Conservation (phyloP, 2,113 vertebrate species). For the Gallinago undulata region DNA sequence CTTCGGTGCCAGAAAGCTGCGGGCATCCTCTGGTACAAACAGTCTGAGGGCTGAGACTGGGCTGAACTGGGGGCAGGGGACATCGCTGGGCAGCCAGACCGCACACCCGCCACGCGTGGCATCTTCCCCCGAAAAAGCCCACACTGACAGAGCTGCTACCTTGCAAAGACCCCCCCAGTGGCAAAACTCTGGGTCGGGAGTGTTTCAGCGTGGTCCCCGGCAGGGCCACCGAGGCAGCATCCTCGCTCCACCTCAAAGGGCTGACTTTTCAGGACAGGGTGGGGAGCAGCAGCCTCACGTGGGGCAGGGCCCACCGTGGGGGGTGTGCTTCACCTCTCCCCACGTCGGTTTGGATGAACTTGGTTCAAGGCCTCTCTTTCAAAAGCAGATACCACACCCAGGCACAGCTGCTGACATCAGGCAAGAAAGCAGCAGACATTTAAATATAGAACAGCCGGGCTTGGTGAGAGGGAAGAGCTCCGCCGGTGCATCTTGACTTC, state of each 20-base stretch:
- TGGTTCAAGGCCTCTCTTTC: not conserved
- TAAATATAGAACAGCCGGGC: slow-evolving; percentile 7
- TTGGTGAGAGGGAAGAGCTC: not conserved
- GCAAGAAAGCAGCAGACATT: slow-evolving; percentile 17
- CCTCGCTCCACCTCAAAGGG: not conserved
- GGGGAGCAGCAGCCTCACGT: fast-evolving
- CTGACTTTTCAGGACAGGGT: fast-evolving
- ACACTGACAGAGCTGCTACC: not conserved
- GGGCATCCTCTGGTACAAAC: not conserved
- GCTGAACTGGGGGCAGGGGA: not conserved
- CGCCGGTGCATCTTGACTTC: not conserved
- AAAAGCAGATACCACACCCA: slow-evolving; percentile 23
- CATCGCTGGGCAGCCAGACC: not conserved
- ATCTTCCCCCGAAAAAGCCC: fast-evolving
- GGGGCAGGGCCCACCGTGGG: not conserved
- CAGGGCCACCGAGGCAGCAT: not conserved
- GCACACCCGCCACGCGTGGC: too few species aligned
- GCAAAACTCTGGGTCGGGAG: fast-evolving
- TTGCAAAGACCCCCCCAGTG: not conserved
- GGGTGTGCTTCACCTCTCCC: not conserved
- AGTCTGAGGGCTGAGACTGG: not conserved
- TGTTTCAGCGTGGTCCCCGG: fast-evolving
- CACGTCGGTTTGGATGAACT: not conserved
- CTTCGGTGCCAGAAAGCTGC: not conserved
- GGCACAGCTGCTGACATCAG: not conserved